phyloP scores from a whole-genome alignment of 2,888 invertebrate genomes.

The Helleia helle region DNA sequence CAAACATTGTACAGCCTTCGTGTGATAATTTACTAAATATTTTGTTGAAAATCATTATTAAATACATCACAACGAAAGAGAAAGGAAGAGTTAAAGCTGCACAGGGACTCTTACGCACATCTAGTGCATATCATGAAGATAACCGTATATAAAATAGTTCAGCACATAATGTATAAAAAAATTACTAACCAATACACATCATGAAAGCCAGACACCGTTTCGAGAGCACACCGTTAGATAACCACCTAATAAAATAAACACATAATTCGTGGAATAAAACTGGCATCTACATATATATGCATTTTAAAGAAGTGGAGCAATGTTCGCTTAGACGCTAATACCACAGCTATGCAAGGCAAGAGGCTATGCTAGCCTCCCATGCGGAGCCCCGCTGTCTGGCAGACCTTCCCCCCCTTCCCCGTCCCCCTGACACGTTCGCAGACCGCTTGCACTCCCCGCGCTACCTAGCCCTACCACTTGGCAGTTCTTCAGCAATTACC shows the following conservation, averaged over 20 bases:
- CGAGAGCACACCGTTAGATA: constrained; percentile 11
- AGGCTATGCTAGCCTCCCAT: constrained; percentile 70
- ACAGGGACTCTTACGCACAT: too few species aligned
- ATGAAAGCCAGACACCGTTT: constrained; percentile 7
- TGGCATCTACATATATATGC: constrained; percentile 7
- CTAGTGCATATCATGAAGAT: background rate
- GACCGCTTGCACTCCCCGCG: constrained; percentile 29
- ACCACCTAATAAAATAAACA: constrained; percentile 23
- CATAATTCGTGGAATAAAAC: constrained; percentile 4
- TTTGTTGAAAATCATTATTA: too few species aligned
- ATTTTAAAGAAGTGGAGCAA: constrained; percentile 59
- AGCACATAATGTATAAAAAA: background rate
- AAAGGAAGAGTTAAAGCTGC: too few species aligned
- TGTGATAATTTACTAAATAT: too few species aligned
- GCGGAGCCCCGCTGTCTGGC: constrained; percentile 75
- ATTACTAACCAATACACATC: background rate
- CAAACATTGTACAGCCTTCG: too few species aligned
- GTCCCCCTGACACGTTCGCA: constrained; percentile 24
- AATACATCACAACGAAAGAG: too few species aligned
- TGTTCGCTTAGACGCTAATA: constrained; percentile 41
- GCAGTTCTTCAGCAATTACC: constrained; percentile 30
- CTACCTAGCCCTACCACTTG: constrained; percentile 56
- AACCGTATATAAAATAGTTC: background rate
- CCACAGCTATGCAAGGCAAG: constrained; percentile 55
- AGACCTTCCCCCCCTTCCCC: constrained; percentile 37